These are phyloP conservation scores for Agelas oroides DNA, from an alignment of 37 sponge, comb jelly and placozoan genomes.

Conservation along the genomic window DNA sequence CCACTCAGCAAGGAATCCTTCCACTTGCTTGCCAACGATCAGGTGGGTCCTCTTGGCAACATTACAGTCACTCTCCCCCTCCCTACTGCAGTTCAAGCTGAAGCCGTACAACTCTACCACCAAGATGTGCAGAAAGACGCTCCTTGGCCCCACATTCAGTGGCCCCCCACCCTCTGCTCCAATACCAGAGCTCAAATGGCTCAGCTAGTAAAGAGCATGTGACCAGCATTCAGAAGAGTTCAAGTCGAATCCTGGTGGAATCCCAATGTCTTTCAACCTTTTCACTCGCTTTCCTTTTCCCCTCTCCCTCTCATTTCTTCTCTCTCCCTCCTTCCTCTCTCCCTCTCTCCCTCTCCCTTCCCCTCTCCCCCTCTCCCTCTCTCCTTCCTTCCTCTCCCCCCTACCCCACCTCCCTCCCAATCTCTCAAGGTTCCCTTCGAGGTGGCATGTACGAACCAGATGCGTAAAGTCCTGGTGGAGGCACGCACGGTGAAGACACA, in stretches of 20 bases:
- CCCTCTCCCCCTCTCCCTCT: too few species aligned
- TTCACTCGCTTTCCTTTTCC: too few species aligned
- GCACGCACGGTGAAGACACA: conserved; percentile 26
- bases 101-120: conserved; percentile 94
- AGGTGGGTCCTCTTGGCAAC: conserved; percentile 50
- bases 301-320: too few species aligned
- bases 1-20: conserved; percentile 94
- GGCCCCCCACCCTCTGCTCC: too few species aligned
- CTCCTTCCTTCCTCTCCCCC: too few species aligned
- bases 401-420: not conserved
- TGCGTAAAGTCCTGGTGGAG: conserved; percentile 75
- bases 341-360: too few species aligned
- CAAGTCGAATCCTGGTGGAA: too few species aligned
- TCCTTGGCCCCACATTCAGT: conserved; percentile 92
- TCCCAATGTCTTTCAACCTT: too few species aligned
- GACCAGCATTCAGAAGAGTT: too few species aligned
- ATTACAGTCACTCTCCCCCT: conserved; percentile 26
- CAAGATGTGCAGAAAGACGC: conserved; percentile 92
- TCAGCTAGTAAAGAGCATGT: too few species aligned
- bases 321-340: too few species aligned
- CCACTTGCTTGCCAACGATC: conserved; percentile 86
- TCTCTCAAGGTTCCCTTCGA: conserved; percentile 80
- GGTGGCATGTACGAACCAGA: conserved; percentile 76
- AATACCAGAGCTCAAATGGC: too few species aligned
- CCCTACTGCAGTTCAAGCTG: conserved; percentile 95